A percentile compares a stretch with the other conserved stretches of the same genome.
Conservation (phyloP, 2,888 invertebrate genomes). For the Tinea pellionella region DNA sequence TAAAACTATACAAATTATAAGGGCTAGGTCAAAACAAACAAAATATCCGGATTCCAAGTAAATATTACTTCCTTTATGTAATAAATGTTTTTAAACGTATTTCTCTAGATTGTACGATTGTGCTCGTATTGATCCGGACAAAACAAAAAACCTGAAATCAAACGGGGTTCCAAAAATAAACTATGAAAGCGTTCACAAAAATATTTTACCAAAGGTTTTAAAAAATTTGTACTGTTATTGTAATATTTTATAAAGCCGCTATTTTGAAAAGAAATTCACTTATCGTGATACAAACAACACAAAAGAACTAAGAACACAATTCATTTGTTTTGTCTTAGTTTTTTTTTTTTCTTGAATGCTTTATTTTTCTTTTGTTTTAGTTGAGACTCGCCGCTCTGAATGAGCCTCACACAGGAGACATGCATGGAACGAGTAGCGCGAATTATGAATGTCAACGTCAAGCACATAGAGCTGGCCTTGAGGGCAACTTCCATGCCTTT, state of each 20-base stretch:
- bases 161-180: not conserved
- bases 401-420: constrained; percentile 90
- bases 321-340: not conserved
- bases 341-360: not conserved
- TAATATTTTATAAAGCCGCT: not conserved
- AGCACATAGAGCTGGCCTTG: constrained; percentile 85
- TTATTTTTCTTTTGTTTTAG: constrained; percentile 49
- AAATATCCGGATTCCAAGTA: not conserved
- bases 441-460: constrained; percentile 95
- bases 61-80: not conserved
- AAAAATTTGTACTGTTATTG: not conserved
- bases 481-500: constrained; percentile 93
- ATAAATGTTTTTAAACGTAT: not conserved
- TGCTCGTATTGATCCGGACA: not conserved
- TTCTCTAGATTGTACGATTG: not conserved
- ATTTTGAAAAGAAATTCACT: not conserved
- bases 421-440: constrained; percentile 92
- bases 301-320: not conserved
- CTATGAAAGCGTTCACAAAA: not conserved
- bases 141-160: not conserved
- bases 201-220: not conserved
- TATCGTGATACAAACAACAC: not conserved
- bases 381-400: constrained; percentile 93
- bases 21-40: too few relatives aligned
- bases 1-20: not conserved